Evolutionary conservation across 2,113 vertebrate species (phyloP).

Genomic region (Phocoena sinus): DNA sequence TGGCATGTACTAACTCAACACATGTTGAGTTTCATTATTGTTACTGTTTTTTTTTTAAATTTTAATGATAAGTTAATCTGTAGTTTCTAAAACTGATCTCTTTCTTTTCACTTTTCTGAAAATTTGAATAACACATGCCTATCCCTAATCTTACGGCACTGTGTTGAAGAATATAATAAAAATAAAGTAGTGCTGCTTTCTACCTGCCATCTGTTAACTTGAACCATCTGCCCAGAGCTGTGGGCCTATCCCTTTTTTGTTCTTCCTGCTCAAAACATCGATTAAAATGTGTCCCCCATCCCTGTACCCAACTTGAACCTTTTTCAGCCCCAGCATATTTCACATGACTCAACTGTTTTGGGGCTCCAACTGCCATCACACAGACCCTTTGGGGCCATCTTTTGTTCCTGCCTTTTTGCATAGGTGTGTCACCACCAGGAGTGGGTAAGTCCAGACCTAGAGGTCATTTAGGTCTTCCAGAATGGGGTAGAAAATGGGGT

Average conservation of each 20-base stretch:
- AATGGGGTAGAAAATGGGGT: background rate
- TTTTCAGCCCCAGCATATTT: background rate
- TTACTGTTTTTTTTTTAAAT: background rate
- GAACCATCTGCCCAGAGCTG: conserved; percentile 26
- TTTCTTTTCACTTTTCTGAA: conserved; percentile 14
- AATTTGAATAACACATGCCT: background rate
- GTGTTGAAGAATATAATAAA: background rate
- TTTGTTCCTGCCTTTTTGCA: background rate
- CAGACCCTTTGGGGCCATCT: no score
- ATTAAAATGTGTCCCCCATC: background rate
- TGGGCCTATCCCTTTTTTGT: background rate
- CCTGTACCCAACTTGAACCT: background rate
- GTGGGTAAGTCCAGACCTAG: background rate
- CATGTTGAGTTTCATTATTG: background rate
- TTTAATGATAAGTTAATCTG: background rate
- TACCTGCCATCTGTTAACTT: background rate
- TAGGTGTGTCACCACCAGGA: background rate
- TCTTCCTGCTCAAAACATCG: background rate
- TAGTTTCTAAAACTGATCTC: background rate
- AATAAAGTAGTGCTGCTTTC: conserved; percentile 13
- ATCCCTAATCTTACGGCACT: background rate
- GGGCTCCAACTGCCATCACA: background rate
- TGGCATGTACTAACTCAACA: background rate
- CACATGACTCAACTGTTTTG: background rate
- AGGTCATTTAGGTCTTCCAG: background rate